These are phyloP conservation scores for Peribatodes rhomboidaria DNA, from an alignment of 2,888 invertebrate genomes.

Conservation along the genomic window DNA sequence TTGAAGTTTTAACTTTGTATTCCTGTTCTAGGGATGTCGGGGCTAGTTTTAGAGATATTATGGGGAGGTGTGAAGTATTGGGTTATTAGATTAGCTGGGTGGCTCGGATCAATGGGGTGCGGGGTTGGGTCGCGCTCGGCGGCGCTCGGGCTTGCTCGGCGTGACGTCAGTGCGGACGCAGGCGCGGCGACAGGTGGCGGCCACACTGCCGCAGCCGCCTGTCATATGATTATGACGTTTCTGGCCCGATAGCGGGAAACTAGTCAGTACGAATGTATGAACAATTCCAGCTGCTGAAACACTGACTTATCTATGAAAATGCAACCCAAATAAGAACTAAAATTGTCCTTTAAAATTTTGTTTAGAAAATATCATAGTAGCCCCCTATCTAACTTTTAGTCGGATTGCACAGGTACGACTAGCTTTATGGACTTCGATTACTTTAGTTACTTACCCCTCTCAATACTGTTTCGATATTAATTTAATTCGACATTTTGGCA, in stretches of 20 bases:
- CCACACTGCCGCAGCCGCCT: slow-evolving; percentile 83
- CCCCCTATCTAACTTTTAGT: not conserved
- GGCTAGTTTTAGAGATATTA: slow-evolving; percentile 47
- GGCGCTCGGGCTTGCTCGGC: slow-evolving; percentile 59
- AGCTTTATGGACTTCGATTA: not conserved
- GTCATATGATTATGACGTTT: slow-evolving; percentile 85
- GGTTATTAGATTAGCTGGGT: slow-evolving; percentile 65
- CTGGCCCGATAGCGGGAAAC: slow-evolving; percentile 53
- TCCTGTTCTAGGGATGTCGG: slow-evolving; percentile 14
- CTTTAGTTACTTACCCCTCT: too few relatives aligned
- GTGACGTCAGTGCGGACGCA: slow-evolving; percentile 84
- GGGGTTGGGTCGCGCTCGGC: slow-evolving; percentile 59
- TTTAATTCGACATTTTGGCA: not conserved
- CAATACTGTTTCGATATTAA: not conserved
- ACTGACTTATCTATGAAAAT: not conserved
- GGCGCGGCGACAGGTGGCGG: slow-evolving; percentile 84
- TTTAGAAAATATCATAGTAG: not conserved
- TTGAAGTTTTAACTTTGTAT: slow-evolving; percentile 17
- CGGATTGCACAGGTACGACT: not conserved
- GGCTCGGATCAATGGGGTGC: slow-evolving; percentile 75
- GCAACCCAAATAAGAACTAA: not conserved
- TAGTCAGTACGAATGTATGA: not conserved
- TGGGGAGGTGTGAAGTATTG: slow-evolving; percentile 33
- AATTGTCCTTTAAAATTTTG: not conserved
- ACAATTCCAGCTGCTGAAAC: not conserved